These are phyloP conservation scores for Aplodontia rufa DNA, from an alignment of 2,113 vertebrate species.

Conservation along the genomic window DNA sequence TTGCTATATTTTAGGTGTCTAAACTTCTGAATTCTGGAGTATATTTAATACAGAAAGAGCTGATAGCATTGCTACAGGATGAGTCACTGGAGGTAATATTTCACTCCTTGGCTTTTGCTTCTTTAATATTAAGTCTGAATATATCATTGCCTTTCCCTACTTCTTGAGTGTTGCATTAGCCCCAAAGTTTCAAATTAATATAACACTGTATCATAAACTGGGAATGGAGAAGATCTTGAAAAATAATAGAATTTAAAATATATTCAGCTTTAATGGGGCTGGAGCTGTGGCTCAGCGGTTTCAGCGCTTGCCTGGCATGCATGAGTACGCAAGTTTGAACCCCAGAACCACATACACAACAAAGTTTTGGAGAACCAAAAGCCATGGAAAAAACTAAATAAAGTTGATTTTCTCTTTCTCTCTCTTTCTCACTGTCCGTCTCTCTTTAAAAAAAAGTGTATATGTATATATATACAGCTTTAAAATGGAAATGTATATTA, in stretches of 20 bases:
- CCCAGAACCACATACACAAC: no score
- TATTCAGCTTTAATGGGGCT: not conserved
- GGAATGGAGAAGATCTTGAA: not conserved
- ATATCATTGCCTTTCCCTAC: not conserved
- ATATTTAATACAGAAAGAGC: constrained; percentile 93
- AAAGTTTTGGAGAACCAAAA: no score
- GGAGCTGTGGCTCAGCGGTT: no score
- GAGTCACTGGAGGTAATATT: constrained; percentile 93
- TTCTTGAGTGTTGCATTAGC: not conserved
- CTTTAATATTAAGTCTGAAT: constrained; percentile 38
- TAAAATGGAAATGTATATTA: not conserved
- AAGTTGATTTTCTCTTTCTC: no score
- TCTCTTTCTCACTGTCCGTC: no score
- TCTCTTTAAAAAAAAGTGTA: no score
- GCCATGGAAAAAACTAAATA: no score
- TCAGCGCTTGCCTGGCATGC: no score
- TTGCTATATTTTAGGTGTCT: constrained; percentile 88
- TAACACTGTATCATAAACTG: not conserved
- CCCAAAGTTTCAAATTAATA: not conserved
- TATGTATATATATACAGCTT: not conserved
- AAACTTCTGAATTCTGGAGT: constrained; percentile 93
- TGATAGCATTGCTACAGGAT: constrained; percentile 93
- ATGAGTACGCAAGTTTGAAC: no score
- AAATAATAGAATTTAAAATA: not conserved
- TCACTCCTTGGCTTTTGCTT: constrained; percentile 65